phyloP scores from a whole-genome alignment of 2,888 invertebrate species.

The Heliconius charithonia region DNA sequence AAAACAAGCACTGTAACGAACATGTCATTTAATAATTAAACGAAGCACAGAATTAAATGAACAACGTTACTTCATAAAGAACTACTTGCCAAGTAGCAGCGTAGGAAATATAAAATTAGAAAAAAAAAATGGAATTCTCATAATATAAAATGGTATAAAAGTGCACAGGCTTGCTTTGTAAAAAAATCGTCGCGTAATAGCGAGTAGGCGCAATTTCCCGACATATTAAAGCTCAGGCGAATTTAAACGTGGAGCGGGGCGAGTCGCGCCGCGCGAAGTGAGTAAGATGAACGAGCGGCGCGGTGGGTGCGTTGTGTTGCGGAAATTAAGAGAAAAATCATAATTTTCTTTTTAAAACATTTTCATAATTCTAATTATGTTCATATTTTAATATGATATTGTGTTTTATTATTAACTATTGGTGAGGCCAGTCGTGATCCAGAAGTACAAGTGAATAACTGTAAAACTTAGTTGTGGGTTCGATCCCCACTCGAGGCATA shows the following conservation, averaged over 20 bases:
- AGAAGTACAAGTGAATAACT: no score
- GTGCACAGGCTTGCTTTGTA: slow-evolving; percentile 22
- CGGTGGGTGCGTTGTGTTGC: slow-evolving; percentile 19
- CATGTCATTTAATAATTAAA: slow-evolving; percentile 16
- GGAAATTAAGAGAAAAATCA: slow-evolving; percentile 15
- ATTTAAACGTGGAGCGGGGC: slow-evolving; percentile 18
- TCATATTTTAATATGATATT: background rate
- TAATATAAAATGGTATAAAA: slow-evolving; percentile 26
- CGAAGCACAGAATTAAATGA: background rate
- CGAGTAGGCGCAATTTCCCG: slow-evolving; percentile 37
- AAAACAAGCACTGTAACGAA: background rate
- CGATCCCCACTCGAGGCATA: no score
- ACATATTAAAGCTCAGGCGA: slow-evolving; percentile 32
- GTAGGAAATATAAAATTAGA: slow-evolving; percentile 19
- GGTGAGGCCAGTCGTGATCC: no score
- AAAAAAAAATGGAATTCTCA: slow-evolving; percentile 4
- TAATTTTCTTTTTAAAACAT: background rate
- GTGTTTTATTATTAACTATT: no score
- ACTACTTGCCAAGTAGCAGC: background rate
- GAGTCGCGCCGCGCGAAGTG: slow-evolving; percentile 33
- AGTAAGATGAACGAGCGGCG: slow-evolving; percentile 32
- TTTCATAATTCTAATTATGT: background rate
- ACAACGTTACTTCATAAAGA: slow-evolving; percentile 4
- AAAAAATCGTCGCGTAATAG: slow-evolving; percentile 33
- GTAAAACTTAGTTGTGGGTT: no score